Conservation (phyloP, 2,113 vertebrate genomes). For the Eretmochelys imbricata region DNA sequence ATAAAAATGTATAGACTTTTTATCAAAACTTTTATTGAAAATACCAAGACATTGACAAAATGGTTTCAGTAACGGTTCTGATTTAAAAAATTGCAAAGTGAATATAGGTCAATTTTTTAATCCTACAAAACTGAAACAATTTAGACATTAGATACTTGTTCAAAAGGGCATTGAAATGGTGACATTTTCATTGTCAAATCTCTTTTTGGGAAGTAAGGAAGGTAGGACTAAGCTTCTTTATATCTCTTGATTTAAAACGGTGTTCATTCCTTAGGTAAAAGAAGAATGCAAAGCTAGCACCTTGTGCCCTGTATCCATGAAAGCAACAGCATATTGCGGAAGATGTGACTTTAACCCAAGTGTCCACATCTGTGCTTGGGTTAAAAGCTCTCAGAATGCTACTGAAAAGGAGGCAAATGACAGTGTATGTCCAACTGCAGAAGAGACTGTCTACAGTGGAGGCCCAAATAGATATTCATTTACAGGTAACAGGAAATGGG, state of each 20-base stretch:
- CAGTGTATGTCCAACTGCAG: conserved; percentile 77
- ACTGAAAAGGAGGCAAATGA: background rate
- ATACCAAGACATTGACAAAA: background rate
- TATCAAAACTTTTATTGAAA: background rate
- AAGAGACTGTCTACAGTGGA: conserved; percentile 83
- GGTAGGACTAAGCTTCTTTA: rapidly evolving
- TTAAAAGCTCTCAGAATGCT: conserved; percentile 30
- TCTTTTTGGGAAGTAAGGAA: background rate
- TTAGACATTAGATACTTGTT: background rate
- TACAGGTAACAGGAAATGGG: conserved; percentile 80
- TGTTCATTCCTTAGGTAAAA: conserved; percentile 64
- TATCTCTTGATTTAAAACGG: background rate
- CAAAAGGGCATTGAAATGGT: background rate
- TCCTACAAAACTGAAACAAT: background rate
- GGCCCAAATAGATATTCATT: conserved; percentile 76
- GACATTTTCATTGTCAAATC: background rate
- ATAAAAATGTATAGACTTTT: background rate
- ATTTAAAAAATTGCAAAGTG: background rate
- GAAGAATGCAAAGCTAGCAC: conserved; percentile 78
- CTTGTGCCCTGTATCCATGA: conserved; percentile 82
- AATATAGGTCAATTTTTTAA: background rate
- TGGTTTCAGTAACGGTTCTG: background rate
- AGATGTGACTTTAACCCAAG: conserved; percentile 86
- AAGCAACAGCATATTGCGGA: conserved; percentile 83
- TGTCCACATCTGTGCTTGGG: conserved; percentile 79